phyloP scores from a whole-genome alignment of 2,888 invertebrate species.

The Sinelater perroti region DNA sequence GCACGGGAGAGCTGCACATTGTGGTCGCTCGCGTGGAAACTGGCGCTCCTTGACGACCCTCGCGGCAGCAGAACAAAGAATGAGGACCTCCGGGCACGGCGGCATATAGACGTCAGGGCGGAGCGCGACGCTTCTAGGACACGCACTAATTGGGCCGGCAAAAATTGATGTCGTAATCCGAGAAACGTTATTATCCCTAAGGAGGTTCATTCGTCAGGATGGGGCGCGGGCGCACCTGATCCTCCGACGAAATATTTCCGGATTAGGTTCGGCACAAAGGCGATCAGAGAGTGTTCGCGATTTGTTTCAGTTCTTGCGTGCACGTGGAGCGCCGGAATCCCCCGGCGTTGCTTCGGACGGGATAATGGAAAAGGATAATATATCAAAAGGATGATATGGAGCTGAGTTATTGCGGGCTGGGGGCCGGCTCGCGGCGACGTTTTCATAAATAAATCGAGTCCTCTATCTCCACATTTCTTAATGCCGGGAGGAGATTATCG shows the following conservation, averaged over 20 bases:
- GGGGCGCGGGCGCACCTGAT: constrained; percentile 22
- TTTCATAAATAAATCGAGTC: constrained; percentile 5
- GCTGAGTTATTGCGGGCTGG: constrained; percentile 4
- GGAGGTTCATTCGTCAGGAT: constrained; percentile 38
- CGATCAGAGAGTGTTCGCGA: constrained; percentile 15
- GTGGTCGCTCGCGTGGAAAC: constrained; percentile 9
- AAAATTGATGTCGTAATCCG: constrained; percentile 41
- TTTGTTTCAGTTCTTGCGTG: constrained; percentile 5
- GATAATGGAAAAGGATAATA: constrained; percentile 17
- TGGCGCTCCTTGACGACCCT: constrained; percentile 10
- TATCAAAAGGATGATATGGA: constrained; percentile 4
- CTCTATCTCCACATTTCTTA: constrained; percentile 1
- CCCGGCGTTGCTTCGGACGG: not conserved
- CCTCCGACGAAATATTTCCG: constrained; percentile 16
- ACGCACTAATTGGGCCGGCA: constrained; percentile 31
- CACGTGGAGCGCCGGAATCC: not conserved
- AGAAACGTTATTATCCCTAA: constrained; percentile 37
- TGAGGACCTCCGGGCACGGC: constrained; percentile 20
- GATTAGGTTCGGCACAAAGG: constrained; percentile 18
- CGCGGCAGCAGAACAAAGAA: constrained; percentile 20
- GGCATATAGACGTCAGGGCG: constrained; percentile 24
- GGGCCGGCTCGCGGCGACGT: too few relatives aligned
- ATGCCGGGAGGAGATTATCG: not conserved
- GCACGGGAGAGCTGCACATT: constrained; percentile 12
- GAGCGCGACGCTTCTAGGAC: constrained; percentile 19